Evolutionary conservation across 2,888 invertebrate genomes (phyloP), one percentile per base, ranked within the genome.

Genomic region (Xylophagus ater): DNA sequence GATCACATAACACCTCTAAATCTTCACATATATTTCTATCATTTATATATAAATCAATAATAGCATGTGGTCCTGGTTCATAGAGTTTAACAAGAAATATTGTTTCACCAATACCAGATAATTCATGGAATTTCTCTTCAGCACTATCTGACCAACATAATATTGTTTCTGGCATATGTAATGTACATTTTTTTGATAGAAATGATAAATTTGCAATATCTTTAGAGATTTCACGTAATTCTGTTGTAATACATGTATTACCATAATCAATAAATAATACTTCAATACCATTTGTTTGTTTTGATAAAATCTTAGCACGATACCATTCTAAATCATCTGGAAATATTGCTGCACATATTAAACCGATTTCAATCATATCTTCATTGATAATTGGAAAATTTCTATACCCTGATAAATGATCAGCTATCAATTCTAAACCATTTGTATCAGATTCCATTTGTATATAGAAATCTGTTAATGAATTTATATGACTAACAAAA

Each of bases 391-490:
- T 62, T 1, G 72, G 65, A 51, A 77, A 71, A 46, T 65, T 66
- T 21, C 71, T 68, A 1, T 72, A 73, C 13, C 72, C 69, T 1
- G 65, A 60, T 59, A 81, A 65, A 41, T 71, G 71, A 1, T 69
- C 59, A 42, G 72, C 71, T 57, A 80, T 72, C 8, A 71, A 54
- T 43, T 78, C 74, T 23, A 80, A 51, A 6, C 74, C 74, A 30
- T 61, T 60, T 2, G 66, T 64, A 34, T 72, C 71, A n/a, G 74
- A 73, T 51, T 81, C 82, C 44, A 82, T 67, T 53, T 86, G 86
- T 14, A 86, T 72, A 73, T 81, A 85, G 57, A 87, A 87, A 52
- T 85, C 81, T 0, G 73, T 71, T 0, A 83, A 76, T 0, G 78
- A 77, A 55, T 81, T 79, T 0, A 78, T 68, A 52, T 84, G 81